A percentile compares a stretch with the other conserved stretches of the same genome.
These are phyloP conservation scores for Alloplasta piceator DNA, from an alignment of 2,888 invertebrate species.

Conservation along the genomic window DNA sequence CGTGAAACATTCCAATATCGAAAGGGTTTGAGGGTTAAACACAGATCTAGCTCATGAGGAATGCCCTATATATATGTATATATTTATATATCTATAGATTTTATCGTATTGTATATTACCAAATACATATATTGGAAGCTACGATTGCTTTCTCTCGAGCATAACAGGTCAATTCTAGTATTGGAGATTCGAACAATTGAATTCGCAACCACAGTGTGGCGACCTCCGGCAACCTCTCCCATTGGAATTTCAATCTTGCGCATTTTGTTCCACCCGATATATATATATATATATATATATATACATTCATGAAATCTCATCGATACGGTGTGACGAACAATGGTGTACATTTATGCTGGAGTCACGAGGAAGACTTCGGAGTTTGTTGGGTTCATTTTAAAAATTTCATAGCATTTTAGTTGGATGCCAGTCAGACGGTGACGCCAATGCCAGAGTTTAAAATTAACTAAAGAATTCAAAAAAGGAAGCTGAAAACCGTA, in stretches of 20 bases:
- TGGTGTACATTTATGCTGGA: neutral
- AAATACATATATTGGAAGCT: slow-evolving; percentile 3
- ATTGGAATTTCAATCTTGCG: slow-evolving; percentile 11
- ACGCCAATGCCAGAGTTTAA: too few species aligned
- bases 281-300: too few species aligned
- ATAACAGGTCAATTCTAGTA: neutral
- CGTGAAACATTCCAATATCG: too few species aligned
- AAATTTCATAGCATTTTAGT: too few species aligned
- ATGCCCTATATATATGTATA: slow-evolving; percentile 2
- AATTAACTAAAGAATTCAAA: too few species aligned
- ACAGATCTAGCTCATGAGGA: too few species aligned
- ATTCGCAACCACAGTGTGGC: slow-evolving; percentile 7
- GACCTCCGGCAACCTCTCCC: neutral
- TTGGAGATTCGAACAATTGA: slow-evolving; percentile 32
- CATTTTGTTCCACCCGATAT: neutral
- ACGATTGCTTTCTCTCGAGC: slow-evolving; percentile 26
- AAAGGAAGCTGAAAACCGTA: too few species aligned
- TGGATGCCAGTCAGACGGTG: too few species aligned
- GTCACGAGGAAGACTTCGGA: neutral
- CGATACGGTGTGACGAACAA: neutral
- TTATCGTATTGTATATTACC: neutral
- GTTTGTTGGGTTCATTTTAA: too few species aligned
- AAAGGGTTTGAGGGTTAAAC: too few species aligned
- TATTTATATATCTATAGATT: neutral
- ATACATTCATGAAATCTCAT: neutral